A percentile compares a stretch with the other conserved stretches of the same genome.
Conservation (phyloP, 2,113 vertebrate genomes). For the Actenoides hombroni region DNA sequence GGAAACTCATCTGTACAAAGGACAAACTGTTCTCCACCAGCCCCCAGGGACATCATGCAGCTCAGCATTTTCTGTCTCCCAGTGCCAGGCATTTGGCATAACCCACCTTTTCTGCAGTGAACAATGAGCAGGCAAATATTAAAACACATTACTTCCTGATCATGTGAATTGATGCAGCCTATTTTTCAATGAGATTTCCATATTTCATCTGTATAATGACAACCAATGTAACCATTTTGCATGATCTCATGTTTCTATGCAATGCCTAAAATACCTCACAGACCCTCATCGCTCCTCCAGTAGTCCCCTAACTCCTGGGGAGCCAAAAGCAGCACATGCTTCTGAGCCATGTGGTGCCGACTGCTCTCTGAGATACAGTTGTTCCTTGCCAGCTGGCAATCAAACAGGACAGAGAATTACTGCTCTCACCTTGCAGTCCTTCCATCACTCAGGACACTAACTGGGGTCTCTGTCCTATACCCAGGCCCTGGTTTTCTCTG, state of each 20-base stretch:
- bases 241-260: background rate
- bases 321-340: background rate
- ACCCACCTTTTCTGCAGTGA: background rate
- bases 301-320: background rate
- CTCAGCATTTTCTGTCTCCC: background rate
- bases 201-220: background rate
- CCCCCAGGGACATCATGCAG: background rate
- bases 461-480: fast-evolving
- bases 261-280: background rate
- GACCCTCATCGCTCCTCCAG: background rate
- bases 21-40: background rate
- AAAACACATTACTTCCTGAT: background rate
- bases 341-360: background rate
- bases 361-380: background rate
- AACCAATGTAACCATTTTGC: background rate
- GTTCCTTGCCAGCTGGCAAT: background rate
- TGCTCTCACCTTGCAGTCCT: background rate
- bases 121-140: background rate
- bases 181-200: background rate
- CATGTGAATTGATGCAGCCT: background rate
- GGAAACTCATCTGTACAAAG: background rate
- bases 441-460: background rate
- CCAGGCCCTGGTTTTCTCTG: background rate
- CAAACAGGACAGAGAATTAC: background rate
- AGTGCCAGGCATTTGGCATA: background rate